Conservation (phyloP, 2,113 vertebrate species). For the Pelusios castaneus region DNA sequence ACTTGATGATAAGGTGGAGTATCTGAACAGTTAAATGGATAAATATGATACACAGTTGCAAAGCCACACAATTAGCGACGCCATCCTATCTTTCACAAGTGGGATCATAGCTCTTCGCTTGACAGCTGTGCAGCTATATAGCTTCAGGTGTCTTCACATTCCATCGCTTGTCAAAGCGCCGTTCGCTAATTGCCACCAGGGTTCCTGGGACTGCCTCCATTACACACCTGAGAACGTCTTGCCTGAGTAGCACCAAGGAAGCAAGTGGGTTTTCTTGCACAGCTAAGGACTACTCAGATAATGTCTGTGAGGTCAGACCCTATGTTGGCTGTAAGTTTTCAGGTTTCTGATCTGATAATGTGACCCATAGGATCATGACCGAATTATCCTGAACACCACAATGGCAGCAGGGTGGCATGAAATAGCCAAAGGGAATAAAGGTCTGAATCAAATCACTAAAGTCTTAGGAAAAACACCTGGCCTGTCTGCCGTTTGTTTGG, state of each 20-base stretch:
- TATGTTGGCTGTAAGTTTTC: not conserved
- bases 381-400: not conserved
- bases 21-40: not conserved
- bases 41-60: not conserved
- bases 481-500: not conserved
- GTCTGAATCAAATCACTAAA: not conserved
- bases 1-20: conserved; percentile 72
- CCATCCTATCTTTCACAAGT: not conserved
- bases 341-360: not conserved
- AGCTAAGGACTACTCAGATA: too few species aligned
- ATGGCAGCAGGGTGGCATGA: not conserved
- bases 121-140: not conserved
- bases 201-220: not conserved
- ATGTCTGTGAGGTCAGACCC: not conserved
- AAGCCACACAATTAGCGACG: not conserved
- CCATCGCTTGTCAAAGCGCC: not conserved
- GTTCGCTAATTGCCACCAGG: not conserved
- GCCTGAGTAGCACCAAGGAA: not conserved
- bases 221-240: not conserved
- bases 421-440: not conserved
- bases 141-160: not conserved
- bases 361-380: not conserved
- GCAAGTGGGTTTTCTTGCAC: too few species aligned
- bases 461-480: not conserved
- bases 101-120: not conserved